Percentiles rank a stretch among this genome's conserved stretches.
These are phyloP conservation scores for Stichopus horrens DNA, from an alignment of 53 echinoderm and acorn worm genomes.

Conservation along the genomic window DNA sequence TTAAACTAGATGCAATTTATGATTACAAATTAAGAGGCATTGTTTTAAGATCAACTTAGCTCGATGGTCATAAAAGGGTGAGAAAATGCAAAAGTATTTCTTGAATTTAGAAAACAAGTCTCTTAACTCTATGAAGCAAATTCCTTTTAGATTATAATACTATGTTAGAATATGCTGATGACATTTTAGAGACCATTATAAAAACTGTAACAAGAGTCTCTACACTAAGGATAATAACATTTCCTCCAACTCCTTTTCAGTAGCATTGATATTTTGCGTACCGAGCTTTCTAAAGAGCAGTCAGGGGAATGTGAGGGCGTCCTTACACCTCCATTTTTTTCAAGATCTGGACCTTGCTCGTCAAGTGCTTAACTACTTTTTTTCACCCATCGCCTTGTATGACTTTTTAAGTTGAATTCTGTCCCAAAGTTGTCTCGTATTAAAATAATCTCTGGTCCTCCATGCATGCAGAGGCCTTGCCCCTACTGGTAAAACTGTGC, in stretches of 20 bases:
- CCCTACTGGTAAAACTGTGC: too few relatives aligned
- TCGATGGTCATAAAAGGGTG: neutral
- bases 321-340: neutral
- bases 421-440: too few relatives aligned
- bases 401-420: too few relatives aligned
- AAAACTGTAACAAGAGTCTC: neutral
- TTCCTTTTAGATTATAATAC: neutral
- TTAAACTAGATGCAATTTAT: too few relatives aligned
- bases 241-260: neutral
- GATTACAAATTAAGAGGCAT: neutral
- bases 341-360: too few relatives aligned
- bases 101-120: neutral
- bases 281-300: neutral
- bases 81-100: neutral
- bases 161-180: neutral
- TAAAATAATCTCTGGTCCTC: too few relatives aligned
- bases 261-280: neutral
- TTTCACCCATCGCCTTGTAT: too few relatives aligned
- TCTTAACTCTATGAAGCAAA: neutral
- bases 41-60: neutral
- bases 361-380: neutral
- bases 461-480: too few relatives aligned
- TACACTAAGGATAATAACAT: neutral
- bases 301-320: neutral
- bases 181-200: neutral